These are phyloP conservation scores for Listronotus bonariensis DNA, from an alignment of 1,140 invertebrate genomes.

Conservation along the genomic window DNA sequence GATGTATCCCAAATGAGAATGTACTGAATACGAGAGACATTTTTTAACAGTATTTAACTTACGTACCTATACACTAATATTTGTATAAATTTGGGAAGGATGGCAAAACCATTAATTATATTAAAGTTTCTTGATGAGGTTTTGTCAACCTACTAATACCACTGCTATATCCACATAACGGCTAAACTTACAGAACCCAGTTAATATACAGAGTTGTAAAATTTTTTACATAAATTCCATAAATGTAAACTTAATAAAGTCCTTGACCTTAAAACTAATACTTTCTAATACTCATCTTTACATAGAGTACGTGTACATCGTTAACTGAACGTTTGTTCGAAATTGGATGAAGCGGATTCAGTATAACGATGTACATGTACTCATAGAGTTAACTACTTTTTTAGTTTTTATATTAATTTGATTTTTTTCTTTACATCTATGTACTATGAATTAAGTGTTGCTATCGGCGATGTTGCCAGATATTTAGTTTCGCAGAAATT, in stretches of 20 bases:
- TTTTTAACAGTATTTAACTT: conserved; percentile 32
- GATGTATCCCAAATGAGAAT: conserved; percentile 32
- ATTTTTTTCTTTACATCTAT: no score
- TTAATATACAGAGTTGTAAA: not conserved
- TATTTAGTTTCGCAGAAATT: no score
- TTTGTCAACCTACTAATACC: not conserved
- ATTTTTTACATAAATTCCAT: not conserved
- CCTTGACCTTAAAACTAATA: no score
- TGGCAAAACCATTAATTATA: not conserved
- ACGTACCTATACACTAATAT: conserved; percentile 20
- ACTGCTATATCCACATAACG: conserved; percentile 18
- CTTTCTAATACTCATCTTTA: no score
- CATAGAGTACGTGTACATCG: no score
- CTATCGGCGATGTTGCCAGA: no score
- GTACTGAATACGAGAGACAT: conserved; percentile 22
- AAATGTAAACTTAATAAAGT: not conserved
- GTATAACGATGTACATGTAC: no score
- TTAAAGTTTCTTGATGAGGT: not conserved
- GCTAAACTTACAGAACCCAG: conserved; percentile 13
- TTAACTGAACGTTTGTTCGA: no score
- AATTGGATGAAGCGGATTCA: no score
- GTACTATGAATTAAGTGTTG: no score
- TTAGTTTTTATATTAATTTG: no score
- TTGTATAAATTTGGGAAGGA: conserved; percentile 6
- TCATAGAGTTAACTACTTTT: no score